phyloP scores from a whole-genome alignment of 2,113 vertebrate species.

The Grantiella picta region DNA sequence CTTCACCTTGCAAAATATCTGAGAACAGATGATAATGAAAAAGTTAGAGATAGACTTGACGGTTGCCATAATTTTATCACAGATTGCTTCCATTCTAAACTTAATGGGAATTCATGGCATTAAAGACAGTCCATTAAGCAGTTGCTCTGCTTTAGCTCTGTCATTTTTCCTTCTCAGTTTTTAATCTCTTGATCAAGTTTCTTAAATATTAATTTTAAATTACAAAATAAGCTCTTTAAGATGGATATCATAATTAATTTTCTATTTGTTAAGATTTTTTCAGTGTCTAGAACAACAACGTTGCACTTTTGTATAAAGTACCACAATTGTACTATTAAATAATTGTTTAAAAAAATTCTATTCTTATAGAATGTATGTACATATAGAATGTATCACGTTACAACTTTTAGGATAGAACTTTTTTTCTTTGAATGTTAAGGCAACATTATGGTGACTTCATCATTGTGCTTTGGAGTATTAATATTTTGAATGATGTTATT shows the following conservation, averaged over 20 bases:
- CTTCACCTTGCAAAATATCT: background rate
- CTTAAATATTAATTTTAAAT: background rate
- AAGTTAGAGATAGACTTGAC: background rate
- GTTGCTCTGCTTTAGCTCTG: background rate
- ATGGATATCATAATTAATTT: background rate
- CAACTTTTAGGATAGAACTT: background rate
- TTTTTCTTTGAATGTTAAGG: background rate
- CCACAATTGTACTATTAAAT: background rate
- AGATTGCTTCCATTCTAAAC: background rate
- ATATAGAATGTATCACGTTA: background rate
- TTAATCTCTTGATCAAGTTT: background rate
- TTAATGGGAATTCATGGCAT: background rate
- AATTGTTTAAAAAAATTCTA: background rate
- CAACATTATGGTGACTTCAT: background rate
- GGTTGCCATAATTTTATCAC: background rate
- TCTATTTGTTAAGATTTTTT: background rate
- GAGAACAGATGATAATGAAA: background rate
- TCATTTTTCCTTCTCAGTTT: background rate
- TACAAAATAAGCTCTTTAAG: background rate
- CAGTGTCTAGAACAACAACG: background rate
- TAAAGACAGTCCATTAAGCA: background rate
- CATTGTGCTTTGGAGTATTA: background rate
- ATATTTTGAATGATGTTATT: background rate
- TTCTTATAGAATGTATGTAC: too few species aligned
- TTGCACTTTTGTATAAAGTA: background rate